Base-by-base conservation (phyloP, 2,113 vertebrate species). In the Lepisosteus oculatus region DNA sequence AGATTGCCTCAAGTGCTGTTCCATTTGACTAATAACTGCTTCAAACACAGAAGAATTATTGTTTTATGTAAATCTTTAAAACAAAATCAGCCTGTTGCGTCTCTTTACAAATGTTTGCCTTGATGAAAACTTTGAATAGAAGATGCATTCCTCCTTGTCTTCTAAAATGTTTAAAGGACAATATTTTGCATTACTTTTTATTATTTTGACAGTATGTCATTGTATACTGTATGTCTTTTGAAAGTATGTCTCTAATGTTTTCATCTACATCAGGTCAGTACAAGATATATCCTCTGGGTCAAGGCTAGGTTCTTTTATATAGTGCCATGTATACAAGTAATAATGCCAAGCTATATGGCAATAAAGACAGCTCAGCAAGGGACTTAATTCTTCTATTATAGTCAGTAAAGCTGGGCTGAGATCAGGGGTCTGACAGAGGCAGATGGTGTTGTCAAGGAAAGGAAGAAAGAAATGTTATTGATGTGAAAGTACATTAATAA, bases 401-500 rank as follows among this genome's bases (percentile, higher is more conserved):
- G 47, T 12, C 43, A 68, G 66, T 29, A 42, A 68, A 55, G 66
- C 44, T 55, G 17, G 66, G 6, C 47, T 12, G 47, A 68, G 66
- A 67, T 67, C 43, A 67, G 15, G 65, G 65, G n/a, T 67, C 12
- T 17, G 65, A 68, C 66, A 55, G 7, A 54, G 65, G 15, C 54
- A 54, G 45, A 68, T 68, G 51, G 47, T 55, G 66, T 55, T 41
- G 66, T 54, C 66, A 55, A 15, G 66, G 66, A 41, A 55, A 17
- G 66, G 45, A 55, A 13, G 51, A 68, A 47, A 42, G 17, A 55
- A 68, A 68, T 6, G 14, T 59, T 59, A 68, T 55, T 41, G 17
- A 68, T 67, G 66, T 68, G 51, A 68, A 68, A 68, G 47, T 45
- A 41, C 66, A 68, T 68, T 55, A 68, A 68, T 68, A 68, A 68